phyloP scores from a whole-genome alignment of 1,140 invertebrate genomes.

The Aphidius ervi region DNA sequence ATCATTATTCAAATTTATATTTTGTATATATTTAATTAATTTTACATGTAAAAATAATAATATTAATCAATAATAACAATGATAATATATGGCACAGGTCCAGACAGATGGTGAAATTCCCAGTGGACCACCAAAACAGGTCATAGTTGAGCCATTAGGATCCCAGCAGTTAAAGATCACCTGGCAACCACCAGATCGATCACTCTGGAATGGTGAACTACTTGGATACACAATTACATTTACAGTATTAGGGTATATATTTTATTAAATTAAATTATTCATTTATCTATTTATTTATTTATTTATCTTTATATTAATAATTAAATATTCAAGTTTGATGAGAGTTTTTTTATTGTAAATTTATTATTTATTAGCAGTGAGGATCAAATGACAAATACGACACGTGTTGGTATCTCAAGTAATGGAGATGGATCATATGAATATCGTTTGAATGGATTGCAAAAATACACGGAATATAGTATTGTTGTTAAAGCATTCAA shows the following conservation, averaged over 20 bases:
- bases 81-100: conserved; percentile 30
- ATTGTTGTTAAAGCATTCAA: conserved; percentile 78
- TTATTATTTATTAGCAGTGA: conserved; percentile 33
- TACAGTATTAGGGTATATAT: conserved; percentile 47
- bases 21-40: too few relatives aligned
- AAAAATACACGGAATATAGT: conserved; percentile 76
- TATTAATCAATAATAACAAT: neutral
- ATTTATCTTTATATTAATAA: neutral
- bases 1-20: too few relatives aligned
- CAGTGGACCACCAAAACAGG: conserved; percentile 56
- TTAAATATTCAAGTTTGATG: conserved; percentile 9
- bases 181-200: conserved; percentile 59
- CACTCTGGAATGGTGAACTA: conserved; percentile 60
- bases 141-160: conserved; percentile 55
- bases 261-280: conserved; percentile 2
- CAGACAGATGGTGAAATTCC: conserved; percentile 64
- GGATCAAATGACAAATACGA: conserved; percentile 49
- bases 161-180: conserved; percentile 59
- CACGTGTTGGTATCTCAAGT: conserved; percentile 51
- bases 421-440: conserved; percentile 55
- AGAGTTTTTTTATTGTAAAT: neutral
- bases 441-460: conserved; percentile 60
- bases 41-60: too few relatives aligned
- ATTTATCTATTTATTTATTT: neutral
- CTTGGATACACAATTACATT: conserved; percentile 63